Evolutionary conservation across 2,888 invertebrate genomes (phyloP), one percentile per base, ranked within the genome.

Genomic region (Euclidia mi): DNA sequence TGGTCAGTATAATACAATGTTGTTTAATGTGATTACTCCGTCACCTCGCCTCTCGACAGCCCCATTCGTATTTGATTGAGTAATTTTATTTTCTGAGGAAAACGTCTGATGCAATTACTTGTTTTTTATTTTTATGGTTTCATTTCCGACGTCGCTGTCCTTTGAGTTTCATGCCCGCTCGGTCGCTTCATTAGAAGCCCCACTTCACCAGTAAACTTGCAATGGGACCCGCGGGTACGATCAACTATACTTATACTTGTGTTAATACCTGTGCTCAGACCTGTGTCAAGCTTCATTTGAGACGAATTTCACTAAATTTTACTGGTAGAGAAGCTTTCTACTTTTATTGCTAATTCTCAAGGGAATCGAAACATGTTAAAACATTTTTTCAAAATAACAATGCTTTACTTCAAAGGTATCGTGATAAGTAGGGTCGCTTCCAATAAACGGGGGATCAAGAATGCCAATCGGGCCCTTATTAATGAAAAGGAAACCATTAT

Each of bases 201-300:
- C 70, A 76, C 77, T 73, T 60, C 62, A 56, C 66, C 71, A 76
- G 82, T 72, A 76, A 87, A 84, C 82, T 82, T 81, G 81, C 79
- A 82, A 90, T 84, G 87, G 82, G 79, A 57, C 89, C 84, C 89
- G 56, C 52, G 89, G 79, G 89, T 49, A 75, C 87, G 77, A 90
- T 89, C 85, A 76, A 88, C 87, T 80, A 85, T 79, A 88, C 84
- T 87, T 88, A 88, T 79, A 83, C 82, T 76, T 81, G 76, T 79
- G 83, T 81, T 85, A 86, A 82, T 85, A 86, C 83, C 81, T 79
- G 72, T 67, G 75, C 73, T 77, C 78, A 69, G 74, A 71, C 78
- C 79, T 75, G 78, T 81, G 86, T 86, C 84, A 87, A 82, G 87
- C 83, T 83, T 78, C 81, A 71, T 67, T 78, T 71, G 82, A 82